Evolutionary conservation across 2,797 vertebrate genomes (phyloP).

Genomic region (Bryconaethiops microstoma): DNA sequence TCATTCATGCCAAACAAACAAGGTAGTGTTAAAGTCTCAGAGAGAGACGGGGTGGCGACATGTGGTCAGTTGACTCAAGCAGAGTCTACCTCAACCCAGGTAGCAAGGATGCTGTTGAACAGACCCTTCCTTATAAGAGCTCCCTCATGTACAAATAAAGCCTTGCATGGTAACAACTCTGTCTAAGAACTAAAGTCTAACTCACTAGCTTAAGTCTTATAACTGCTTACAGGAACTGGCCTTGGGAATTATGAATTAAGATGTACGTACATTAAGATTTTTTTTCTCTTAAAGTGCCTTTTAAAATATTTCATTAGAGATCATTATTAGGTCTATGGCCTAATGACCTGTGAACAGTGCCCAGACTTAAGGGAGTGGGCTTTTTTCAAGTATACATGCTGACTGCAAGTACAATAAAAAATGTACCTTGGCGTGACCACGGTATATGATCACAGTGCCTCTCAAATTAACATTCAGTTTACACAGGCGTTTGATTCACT

Average conservation of each 20-base stretch:
- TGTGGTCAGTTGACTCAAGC: slow-evolving; percentile 41
- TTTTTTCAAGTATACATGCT: no score
- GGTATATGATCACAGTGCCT: no score
- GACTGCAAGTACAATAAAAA: no score
- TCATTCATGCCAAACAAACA: slow-evolving; percentile 28
- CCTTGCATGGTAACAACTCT: slow-evolving; percentile 30
- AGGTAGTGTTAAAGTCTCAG: slow-evolving; percentile 37
- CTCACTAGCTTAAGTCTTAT: background rate
- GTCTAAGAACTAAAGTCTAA: slow-evolving; percentile 24
- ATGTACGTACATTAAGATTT: no score
- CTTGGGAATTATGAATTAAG: background rate
- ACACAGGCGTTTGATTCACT: no score
- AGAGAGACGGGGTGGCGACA: slow-evolving; percentile 22
- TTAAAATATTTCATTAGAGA: no score
- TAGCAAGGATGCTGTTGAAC: slow-evolving; percentile 64
- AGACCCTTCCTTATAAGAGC: slow-evolving; percentile 68
- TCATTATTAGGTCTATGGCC: no score
- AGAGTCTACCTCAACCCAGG: slow-evolving; percentile 54
- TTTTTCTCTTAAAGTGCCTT: no score
- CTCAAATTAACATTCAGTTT: no score
- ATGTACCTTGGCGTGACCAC: no score
- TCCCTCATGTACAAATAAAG: slow-evolving; percentile 38
- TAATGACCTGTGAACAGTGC: no score
- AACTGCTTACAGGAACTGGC: background rate
- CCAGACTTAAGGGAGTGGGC: no score